phyloP scores from a whole-genome alignment of 2,888 invertebrate species.

The Ceriagrion tenellum region DNA sequence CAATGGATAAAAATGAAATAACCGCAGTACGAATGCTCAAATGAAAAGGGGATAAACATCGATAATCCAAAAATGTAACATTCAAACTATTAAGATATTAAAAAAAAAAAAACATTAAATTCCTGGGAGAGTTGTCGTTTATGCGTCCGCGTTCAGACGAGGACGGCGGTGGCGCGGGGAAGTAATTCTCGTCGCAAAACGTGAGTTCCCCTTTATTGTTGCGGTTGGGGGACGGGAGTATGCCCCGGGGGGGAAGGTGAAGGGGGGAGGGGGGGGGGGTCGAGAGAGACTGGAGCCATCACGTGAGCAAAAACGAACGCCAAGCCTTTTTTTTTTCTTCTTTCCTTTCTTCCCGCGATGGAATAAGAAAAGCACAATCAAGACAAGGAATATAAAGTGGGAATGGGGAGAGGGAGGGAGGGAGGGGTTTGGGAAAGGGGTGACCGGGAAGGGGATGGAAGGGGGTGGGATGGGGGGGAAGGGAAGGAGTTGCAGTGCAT shows the following conservation, averaged over 20 bases:
- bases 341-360: not conserved
- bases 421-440: not conserved
- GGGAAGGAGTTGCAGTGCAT: not conserved
- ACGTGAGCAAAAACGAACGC: not conserved
- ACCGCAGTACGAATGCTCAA: too few species aligned
- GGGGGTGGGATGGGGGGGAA: not conserved
- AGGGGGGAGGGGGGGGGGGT: not conserved
- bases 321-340: not conserved
- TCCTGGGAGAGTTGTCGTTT: too few species aligned
- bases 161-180: not conserved
- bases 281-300: too few species aligned
- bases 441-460: not conserved
- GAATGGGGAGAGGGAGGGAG: not conserved
- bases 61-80: too few species aligned
- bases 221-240: not conserved
- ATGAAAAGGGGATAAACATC: too few species aligned
- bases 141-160: too few species aligned
- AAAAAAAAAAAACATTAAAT: too few species aligned
- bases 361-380: constrained; percentile 31
- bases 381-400: not conserved
- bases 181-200: not conserved
- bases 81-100: too few species aligned
- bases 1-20: too few species aligned
- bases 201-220: constrained; percentile 9
- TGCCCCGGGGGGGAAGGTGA: not conserved